These are phyloP conservation scores for Nephila pilipes DNA, from an alignment of 1,140 invertebrate genomes.

Conservation along the genomic window DNA sequence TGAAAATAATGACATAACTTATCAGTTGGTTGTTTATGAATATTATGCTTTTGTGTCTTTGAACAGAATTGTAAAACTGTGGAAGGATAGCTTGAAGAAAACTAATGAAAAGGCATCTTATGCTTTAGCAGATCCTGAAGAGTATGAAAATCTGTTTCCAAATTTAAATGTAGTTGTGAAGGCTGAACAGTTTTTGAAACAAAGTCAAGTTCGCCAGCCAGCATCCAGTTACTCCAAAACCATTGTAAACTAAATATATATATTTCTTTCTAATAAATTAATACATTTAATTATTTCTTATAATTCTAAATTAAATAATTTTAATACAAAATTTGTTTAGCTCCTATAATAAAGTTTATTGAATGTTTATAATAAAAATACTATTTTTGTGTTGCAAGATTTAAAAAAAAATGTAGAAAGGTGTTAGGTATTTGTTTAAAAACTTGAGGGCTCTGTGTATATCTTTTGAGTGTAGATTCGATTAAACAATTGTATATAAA, in stretches of 20 bases:
- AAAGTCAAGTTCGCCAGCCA: conserved; percentile 75
- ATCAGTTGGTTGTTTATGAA: too few relatives aligned
- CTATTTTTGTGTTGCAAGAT: background rate
- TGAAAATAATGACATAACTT: too few relatives aligned
- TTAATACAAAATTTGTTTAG: background rate
- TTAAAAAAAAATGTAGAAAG: too few relatives aligned
- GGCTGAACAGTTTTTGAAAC: conserved; percentile 87
- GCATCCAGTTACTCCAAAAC: conserved; percentile 74
- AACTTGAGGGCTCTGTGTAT: too few relatives aligned
- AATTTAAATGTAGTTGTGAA: conserved; percentile 89
- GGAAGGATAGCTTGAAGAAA: conserved; percentile 86
- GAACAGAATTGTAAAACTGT: conserved; percentile 87
- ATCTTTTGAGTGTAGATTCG: too few relatives aligned
- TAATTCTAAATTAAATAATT: background rate
- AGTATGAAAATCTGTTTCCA: conserved; percentile 98
- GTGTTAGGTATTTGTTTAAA: too few relatives aligned
- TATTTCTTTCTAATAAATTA: conserved; percentile 80
- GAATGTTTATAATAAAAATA: background rate
- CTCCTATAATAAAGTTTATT: background rate
- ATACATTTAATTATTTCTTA: conserved; percentile 85
- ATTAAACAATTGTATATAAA: too few relatives aligned
- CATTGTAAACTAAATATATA: conserved; percentile 84
- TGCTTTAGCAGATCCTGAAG: conserved; percentile 95
- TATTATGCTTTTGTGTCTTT: background rate
- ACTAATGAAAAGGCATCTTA: conserved; percentile 94